phyloP scores from a whole-genome alignment of 2,888 invertebrate species.

The Congeria kusceri region DNA sequence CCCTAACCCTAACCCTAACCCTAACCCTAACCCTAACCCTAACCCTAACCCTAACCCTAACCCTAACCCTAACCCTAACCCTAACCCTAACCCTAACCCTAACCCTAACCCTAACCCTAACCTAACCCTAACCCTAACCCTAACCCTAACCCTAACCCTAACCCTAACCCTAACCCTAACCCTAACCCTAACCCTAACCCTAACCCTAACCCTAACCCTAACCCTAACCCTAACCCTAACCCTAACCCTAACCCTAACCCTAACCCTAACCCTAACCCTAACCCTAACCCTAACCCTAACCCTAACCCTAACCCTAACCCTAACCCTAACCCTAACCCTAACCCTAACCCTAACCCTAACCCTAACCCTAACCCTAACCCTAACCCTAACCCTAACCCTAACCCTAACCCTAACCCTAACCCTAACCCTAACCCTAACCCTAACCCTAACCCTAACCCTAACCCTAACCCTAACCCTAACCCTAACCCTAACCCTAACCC shows the following conservation, averaged over 20 bases:
- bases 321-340: conserved; percentile 68
- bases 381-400: conserved; percentile 67
- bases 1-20: conserved; percentile 66
- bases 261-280: conserved; percentile 67
- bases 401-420: conserved; percentile 66
- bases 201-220: conserved; percentile 63
- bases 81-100: conserved; percentile 36
- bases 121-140: conserved; percentile 41
- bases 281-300: conserved; percentile 67
- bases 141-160: conserved; percentile 29
- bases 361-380: conserved; percentile 65
- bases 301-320: conserved; percentile 71
- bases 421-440: conserved; percentile 67
- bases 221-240: conserved; percentile 67
- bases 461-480: conserved; percentile 61
- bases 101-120: conserved; percentile 41
- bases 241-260: conserved; percentile 58
- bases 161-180: conserved; percentile 5
- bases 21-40: conserved; percentile 63
- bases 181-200: conserved; percentile 40
- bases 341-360: conserved; percentile 64
- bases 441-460: conserved; percentile 63
- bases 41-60: conserved; percentile 46
- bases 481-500: conserved; percentile 65
- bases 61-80: conserved; percentile 39